Evolutionary conservation across 2,888 invertebrate species (phyloP), one percentile per base, ranked within the genome.

Genomic region (Ptilodon capucinus): DNA sequence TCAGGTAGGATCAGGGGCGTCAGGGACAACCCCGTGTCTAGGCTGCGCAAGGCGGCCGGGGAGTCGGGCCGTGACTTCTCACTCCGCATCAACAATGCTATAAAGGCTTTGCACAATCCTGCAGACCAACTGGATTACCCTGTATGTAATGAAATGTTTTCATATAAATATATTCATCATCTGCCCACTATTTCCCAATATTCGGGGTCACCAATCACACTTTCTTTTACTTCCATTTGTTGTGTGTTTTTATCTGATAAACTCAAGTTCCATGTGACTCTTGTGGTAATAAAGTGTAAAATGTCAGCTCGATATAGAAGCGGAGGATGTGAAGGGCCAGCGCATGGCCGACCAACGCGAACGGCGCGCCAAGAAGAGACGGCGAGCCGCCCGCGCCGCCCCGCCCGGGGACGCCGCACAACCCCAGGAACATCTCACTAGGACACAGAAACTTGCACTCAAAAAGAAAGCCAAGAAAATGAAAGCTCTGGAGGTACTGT

Each of bases 1-100:
- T 28, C 46, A 67, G 64, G 41, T 0, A 42, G 9, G 8, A 42
- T 51, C 14, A 47, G 6, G 19, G 51, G 57, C 38, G 42, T 34
- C 0, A 48, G 41, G 14, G 47, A 49, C 1, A 86, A 93, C 73
- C 78, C 90, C 11, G 77, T 93, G 34, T 90, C 92, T 8, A 59
- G 90, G 3, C 91, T 96, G 54, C 89, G 91, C 52, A 93, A 93
- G 74, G 72, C 87, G 48, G 88, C 92, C 0, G 93, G 93, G 0
- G 96, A 96, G 83, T 88, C 90, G 0, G 92, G 92, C 11, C 76
- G 89, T n/a, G 85, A 85, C 6, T 96, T 95, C 75, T 83, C 95
- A 42, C 78, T 92, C 13, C 91, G 96, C 44, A 93, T 96, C 25
- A 93, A 93, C 70, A 91, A 91, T 51, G 93, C 94, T 13, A 93